phyloP scores from a whole-genome alignment of 2,113 vertebrate species.

The Brachirus orientalis region DNA sequence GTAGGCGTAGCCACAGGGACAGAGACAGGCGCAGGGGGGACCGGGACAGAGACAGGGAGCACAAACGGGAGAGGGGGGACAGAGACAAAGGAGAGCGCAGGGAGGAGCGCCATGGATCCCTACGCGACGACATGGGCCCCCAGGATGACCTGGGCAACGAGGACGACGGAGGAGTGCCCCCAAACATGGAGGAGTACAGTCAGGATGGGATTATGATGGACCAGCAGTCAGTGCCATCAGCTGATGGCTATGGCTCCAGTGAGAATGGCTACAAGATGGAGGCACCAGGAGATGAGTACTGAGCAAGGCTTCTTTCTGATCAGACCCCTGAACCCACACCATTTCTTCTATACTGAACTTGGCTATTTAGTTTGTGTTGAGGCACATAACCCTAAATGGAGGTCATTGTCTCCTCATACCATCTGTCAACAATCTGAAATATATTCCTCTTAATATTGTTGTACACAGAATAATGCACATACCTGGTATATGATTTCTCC shows the following conservation, averaged over 20 bases:
- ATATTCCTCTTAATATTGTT: slow-evolving; percentile 17
- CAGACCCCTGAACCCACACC: neutral
- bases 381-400: neutral
- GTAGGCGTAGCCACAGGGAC: slow-evolving; percentile 80
- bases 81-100: slow-evolving; percentile 82
- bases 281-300: slow-evolving; percentile 83
- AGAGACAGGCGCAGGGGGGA: slow-evolving; percentile 80
- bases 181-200: slow-evolving; percentile 81
- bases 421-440: slow-evolving; percentile 11
- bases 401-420: neutral
- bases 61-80: slow-evolving; percentile 81
- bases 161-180: slow-evolving; percentile 66
- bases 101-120: slow-evolving; percentile 76
- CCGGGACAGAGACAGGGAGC: slow-evolving; percentile 84
- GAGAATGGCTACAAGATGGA: slow-evolving; percentile 93
- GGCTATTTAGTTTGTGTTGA: neutral
- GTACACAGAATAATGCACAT: neutral
- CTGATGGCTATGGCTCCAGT: slow-evolving; percentile 87
- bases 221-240: slow-evolving; percentile 82
- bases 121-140: slow-evolving; percentile 63
- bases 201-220: slow-evolving; percentile 88
- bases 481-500: neutral
- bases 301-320: slow-evolving; percentile 5
- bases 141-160: slow-evolving; percentile 80
- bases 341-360: slow-evolving; percentile 16